Evolutionary conservation across 1,140 invertebrate genomes (phyloP), one percentile per base, ranked within the genome.

Genomic region (Leptinotarsa lineolata): DNA sequence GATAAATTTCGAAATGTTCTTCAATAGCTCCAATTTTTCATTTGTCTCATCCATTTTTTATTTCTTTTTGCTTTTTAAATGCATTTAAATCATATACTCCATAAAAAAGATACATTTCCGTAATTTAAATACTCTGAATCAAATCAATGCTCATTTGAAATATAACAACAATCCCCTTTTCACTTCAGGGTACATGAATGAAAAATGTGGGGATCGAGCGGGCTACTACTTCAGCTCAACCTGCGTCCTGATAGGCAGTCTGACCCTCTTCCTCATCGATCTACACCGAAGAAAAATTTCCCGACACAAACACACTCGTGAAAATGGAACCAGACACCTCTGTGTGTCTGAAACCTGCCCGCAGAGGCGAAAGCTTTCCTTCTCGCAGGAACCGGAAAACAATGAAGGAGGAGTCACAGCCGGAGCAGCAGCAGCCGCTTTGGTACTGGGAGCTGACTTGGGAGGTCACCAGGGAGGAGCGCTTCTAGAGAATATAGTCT

Each of bases 151-250:
- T 39, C 30, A 39, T 39, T 39, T 39, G 8, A 11, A 39, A 39
- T 39, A 11, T 39, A 39, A 39, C 30, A 39, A 39, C 8, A 39
- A 39, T 11, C 8, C 8, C 8, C 16, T 54, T 18, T 54, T 54
- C n/a, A 16, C n/a, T 54, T 2, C 48, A 94, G 93, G 92, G 18
- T 93, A 93, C 81, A 92, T 94, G 78, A 94, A 93, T 82, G 88
- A 90, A 12, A 88, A 89, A 11, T 92, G 88, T 77, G 92, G 92
- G 20, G 89, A 90, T 73, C 91, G 93, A 79, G 89, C 90, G 11
- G 93, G 93, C 6, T 95, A 94, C 84, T 94, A 94, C 84, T 92
- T 94, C 83, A 93, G 92, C 81, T 92, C 92, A 4, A 90, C 90
- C 2, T 93, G 92, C 80, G 91, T 92, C 13, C 85, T 94, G 30